These are phyloP conservation scores for Mirza zaza DNA, from an alignment of 2,113 vertebrate species.

Conservation along the genomic window DNA sequence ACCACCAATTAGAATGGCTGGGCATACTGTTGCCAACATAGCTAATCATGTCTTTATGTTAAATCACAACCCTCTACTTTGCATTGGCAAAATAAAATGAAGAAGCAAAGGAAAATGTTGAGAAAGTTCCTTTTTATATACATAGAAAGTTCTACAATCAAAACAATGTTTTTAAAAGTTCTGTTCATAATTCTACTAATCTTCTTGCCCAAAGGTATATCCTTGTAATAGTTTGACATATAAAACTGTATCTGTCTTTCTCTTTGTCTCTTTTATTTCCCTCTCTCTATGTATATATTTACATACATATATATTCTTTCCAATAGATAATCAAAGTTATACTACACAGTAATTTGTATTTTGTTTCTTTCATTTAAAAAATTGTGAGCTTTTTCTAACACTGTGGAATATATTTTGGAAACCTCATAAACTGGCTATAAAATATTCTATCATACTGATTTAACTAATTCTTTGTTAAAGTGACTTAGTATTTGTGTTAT, in stretches of 20 bases:
- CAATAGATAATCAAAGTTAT: not conserved
- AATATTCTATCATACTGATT: not conserved
- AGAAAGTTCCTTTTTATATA: not conserved
- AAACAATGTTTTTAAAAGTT: not conserved
- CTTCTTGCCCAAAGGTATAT: not conserved
- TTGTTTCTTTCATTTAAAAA: not conserved
- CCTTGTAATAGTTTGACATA: not conserved
- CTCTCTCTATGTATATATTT: not conserved
- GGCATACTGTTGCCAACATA: not conserved
- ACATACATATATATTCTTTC: not conserved
- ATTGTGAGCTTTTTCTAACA: not conserved
- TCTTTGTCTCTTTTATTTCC: too few relatives aligned
- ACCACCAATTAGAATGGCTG: constrained; percentile 36
- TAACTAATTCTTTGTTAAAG: not conserved
- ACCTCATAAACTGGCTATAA: not conserved
- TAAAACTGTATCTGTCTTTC: not conserved
- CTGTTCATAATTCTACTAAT: not conserved
- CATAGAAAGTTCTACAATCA: constrained; percentile 1
- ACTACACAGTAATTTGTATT: not conserved
- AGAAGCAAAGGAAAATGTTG: constrained; percentile 10
- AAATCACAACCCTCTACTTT: constrained; percentile 28
- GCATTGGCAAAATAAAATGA: constrained; percentile 9
- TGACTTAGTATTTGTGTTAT: not conserved
- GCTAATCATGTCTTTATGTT: not conserved
- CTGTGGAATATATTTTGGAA: not conserved